Base-by-base conservation (phyloP, 1,140 invertebrate genomes). In the Frieseomelitta varia region DNA sequence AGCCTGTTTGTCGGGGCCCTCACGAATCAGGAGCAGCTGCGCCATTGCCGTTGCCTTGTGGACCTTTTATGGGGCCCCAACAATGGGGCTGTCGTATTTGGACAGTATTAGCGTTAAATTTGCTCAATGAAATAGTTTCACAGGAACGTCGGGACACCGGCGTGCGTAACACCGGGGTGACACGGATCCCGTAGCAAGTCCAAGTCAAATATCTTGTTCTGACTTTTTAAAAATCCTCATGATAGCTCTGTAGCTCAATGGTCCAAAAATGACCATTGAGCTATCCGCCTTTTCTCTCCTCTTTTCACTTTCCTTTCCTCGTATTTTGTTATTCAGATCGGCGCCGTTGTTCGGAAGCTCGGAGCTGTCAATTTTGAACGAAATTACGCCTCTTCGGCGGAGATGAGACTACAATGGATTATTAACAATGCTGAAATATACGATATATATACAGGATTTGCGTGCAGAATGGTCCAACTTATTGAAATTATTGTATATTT, bases 61-160 rank as follows among this genome's bases (percentile, higher is more conserved):
- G 55, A 81, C 84, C 77, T 91, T 30, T 91, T 85, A 86, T 76
- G 65, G 71, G 56, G 39, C 79, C 87, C 63, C 77, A 84, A 93
- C 92, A 93, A 94, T 91, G 87, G 84, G 72, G 75, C 89, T 87
- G 90, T 91, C 92, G 90, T 94, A 94, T 94, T 93, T 94, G 91
- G 93, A 94, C 92, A 93, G 93, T 91, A 94, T 94, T 94, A 94
- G 93, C 93, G 91, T 93, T 92, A 91, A 93, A 93, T 94, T 94
- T 93, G 93, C 91, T 92, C 92, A 93, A 92, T 92, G 91, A 93
- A 92, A 93, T 91, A 88, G 91, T 93, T 93, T 93, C 92, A 92
- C 92, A 88, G 91, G 84, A 87, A 75, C 84, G 79, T 75, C 61
- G 27, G 77, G 55, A 79, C 39, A 51, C 6, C 39, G 39, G 39